phyloP scores from a whole-genome alignment of 1,140 invertebrate genomes.

The Bombus soroeensis region DNA sequence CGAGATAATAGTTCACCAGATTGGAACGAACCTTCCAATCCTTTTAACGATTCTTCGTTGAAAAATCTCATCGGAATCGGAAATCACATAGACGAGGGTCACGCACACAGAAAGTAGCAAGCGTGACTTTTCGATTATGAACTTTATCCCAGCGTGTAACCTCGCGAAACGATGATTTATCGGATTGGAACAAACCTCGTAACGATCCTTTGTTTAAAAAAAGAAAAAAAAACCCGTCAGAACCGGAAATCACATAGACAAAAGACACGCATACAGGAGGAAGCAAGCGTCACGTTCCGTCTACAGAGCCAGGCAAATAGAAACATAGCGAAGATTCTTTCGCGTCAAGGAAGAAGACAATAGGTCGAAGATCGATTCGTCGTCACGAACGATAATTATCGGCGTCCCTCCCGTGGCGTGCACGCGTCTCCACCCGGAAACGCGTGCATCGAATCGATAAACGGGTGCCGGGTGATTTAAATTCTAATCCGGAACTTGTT shows the following conservation, averaged over 20 bases:
- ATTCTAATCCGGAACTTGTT: conserved; percentile 52
- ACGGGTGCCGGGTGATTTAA: conserved; percentile 32
- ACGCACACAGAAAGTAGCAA: background rate
- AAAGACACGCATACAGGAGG: background rate
- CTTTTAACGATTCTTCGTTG: background rate
- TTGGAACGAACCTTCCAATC: background rate
- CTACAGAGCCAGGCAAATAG: background rate
- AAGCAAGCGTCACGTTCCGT: background rate
- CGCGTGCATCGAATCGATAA: conserved; percentile 50
- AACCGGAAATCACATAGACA: background rate
- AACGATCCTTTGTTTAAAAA: background rate
- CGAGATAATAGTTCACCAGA: background rate
- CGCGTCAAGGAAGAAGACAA: background rate
- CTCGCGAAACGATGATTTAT: background rate
- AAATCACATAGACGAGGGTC: no score
- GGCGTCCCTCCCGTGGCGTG: conserved; percentile 20
- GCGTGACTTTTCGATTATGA: background rate
- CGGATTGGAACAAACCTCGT: background rate
- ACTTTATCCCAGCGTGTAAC: background rate
- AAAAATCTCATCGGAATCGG: no score
- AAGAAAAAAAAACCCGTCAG: no score
- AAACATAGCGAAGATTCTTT: background rate
- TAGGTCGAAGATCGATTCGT: background rate
- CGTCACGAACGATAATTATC: conserved; percentile 50
- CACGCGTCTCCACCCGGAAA: conserved; percentile 36